Percentiles rank a stretch among this genome's conserved stretches.
phyloP scores from a whole-genome alignment of 2,888 invertebrate genomes.

The Baccha elongata region DNA sequence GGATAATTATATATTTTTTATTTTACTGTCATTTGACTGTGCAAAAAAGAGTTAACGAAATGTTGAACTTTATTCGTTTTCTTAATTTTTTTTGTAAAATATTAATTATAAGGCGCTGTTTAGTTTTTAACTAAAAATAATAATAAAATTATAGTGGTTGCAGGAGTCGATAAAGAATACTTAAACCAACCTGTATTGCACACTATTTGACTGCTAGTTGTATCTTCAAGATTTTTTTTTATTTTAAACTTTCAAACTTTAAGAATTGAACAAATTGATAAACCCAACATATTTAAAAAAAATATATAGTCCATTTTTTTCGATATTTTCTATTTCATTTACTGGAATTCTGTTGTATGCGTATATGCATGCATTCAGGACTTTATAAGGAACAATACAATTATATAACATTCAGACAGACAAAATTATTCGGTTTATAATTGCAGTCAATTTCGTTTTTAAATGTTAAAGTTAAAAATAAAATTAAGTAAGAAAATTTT shows the following conservation, averaged over 20 bases:
- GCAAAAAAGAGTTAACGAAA: slow-evolving; percentile 21
- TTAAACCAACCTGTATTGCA: neutral
- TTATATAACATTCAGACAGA: too few relatives aligned
- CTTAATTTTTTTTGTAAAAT: slow-evolving; percentile 20
- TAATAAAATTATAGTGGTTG: slow-evolving; percentile 1
- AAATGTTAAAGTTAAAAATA: neutral
- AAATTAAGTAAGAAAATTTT: neutral
- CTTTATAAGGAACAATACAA: too few relatives aligned
- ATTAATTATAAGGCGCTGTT: slow-evolving; percentile 24
- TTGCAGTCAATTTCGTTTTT: too few relatives aligned
- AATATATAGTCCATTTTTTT: too few relatives aligned
- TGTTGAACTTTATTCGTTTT: slow-evolving; percentile 24
- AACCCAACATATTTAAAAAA: too few relatives aligned
- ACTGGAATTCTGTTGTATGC: too few relatives aligned
- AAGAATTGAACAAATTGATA: too few relatives aligned
- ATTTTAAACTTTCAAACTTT: neutral
- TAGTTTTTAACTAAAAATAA: slow-evolving; percentile 3
- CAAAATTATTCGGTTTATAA: too few relatives aligned
- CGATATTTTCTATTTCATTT: too few relatives aligned
- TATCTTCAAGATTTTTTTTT: neutral
- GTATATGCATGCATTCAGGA: too few relatives aligned
- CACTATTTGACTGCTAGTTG: neutral
- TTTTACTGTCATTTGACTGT: slow-evolving; percentile 32
- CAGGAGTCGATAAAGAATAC: neutral
- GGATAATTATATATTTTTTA: slow-evolving; percentile 22